Conservation (phyloP, 2,888 invertebrate genomes). For the Euspilapteryx auroguttella region DNA sequence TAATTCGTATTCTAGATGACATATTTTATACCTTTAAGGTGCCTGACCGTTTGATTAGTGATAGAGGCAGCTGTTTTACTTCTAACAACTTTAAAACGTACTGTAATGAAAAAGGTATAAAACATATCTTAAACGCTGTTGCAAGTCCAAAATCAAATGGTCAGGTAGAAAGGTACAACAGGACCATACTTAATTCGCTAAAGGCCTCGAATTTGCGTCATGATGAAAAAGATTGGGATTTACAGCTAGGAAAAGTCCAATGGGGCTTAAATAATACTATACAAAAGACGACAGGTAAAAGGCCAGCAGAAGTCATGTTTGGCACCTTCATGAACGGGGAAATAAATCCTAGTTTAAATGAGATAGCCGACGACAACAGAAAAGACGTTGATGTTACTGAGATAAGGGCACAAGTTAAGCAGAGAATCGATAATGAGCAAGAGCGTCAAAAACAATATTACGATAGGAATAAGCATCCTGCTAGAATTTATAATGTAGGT, state of each 20-base stretch:
- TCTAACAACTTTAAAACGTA: slow-evolving; percentile 6
- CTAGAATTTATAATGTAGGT: slow-evolving; percentile 2
- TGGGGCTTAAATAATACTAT: too few relatives aligned
- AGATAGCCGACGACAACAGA: not conserved
- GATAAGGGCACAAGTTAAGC: slow-evolving; percentile 1
- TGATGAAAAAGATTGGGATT: slow-evolving; percentile 2
- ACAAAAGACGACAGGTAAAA: slow-evolving; percentile 2
- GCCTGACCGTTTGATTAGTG: slow-evolving; percentile 8
- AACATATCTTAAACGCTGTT: too few relatives aligned
- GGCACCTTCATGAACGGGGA: not conserved
- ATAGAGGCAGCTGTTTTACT: slow-evolving; percentile 8
- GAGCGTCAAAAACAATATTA: not conserved
- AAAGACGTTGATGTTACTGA: not conserved
- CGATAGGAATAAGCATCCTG: slow-evolving; percentile 1
- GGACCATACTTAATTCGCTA: slow-evolving; percentile 1
- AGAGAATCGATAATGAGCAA: slow-evolving; percentile 2
- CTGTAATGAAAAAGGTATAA: slow-evolving; percentile 6
- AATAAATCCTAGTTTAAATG: not conserved
- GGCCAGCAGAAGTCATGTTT: slow-evolving; percentile 2
- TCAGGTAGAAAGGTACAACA: too few relatives aligned
- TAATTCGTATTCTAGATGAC: slow-evolving; percentile 5
- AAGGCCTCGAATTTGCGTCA: not conserved
- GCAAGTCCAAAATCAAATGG: too few relatives aligned
- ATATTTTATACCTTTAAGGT: slow-evolving; percentile 7
- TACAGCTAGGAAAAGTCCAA: not conserved